Conservation (phyloP, 2,888 invertebrate genomes). For the Dynastes tityus region DNA sequence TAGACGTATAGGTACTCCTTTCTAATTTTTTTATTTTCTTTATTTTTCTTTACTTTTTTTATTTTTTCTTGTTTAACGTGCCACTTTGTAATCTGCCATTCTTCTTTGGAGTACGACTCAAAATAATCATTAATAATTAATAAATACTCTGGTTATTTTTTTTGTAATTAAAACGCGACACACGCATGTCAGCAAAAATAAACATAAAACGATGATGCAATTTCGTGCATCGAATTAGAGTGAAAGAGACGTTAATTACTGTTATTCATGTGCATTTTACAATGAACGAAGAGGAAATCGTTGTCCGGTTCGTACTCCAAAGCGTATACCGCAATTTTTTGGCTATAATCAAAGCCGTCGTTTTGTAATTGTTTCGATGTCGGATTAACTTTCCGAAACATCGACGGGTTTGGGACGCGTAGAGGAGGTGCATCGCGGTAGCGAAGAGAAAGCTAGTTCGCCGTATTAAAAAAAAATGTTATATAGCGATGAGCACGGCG, state of each 20-base stretch:
- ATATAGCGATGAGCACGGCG: slow-evolving; percentile 13
- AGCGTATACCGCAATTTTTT: slow-evolving; percentile 33
- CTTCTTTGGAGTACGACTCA: too few relatives aligned
- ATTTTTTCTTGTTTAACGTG: too few relatives aligned
- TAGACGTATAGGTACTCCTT: too few relatives aligned
- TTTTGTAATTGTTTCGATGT: slow-evolving; percentile 39
- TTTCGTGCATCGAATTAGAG: slow-evolving; percentile 14
- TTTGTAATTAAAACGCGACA: neutral
- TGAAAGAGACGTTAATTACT: slow-evolving; percentile 35
- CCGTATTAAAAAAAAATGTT: slow-evolving; percentile 11
- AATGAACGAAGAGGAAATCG: slow-evolving; percentile 34
- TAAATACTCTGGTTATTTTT: too few relatives aligned
- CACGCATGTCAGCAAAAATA: neutral
- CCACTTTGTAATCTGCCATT: too few relatives aligned
- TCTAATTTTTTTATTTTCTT: too few relatives aligned
- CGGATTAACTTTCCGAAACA: slow-evolving; percentile 30
- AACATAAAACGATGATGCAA: slow-evolving; percentile 21
- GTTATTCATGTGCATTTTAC: slow-evolving; percentile 27
- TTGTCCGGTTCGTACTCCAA: slow-evolving; percentile 17
- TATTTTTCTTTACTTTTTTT: too few relatives aligned
- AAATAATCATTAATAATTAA: too few relatives aligned
- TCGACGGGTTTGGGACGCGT: neutral
- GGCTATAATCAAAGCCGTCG: slow-evolving; percentile 22
- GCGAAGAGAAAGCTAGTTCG: slow-evolving; percentile 34
- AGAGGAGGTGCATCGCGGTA: slow-evolving; percentile 12